Evolutionary conservation across 37 sponge, comb jelly and placozoan genomes (phyloP), one percentile per base, ranked within the genome.

Genomic region (Ianthella basta): DNA sequence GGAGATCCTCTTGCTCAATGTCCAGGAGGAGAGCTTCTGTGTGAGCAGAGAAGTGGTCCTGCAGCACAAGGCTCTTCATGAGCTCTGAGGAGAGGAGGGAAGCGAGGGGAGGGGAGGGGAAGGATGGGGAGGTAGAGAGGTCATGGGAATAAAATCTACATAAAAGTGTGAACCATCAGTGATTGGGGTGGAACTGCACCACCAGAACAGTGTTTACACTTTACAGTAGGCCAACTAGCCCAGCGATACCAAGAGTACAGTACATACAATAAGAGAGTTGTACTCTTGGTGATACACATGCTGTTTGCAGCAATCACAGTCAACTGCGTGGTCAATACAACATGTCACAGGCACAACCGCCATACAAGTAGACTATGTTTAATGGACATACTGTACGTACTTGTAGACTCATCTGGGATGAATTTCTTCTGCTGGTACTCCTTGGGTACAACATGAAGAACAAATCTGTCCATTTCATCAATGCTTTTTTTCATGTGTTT

Each of bases 11-110:
- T 14, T 75, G 41, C 25, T 75, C 78, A 53, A 75, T 75, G 44
- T 40, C 25, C 1, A 75, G 40, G 37, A 86, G 84, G 55, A 72
- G 65, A 15, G 86, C 82, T 40, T 88, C 89, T 10, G 44, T 21
- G 10, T 56, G 64, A 23, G 72, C 57, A 55, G 83, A 77, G 74
- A 88, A 88, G 37, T 88, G 81, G 55, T 92, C 92, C 64, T 88
- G 86, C 0, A 92, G 68, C n/a, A 86, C 80, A 55, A 92, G 64
- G 35, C n/a, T 80, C 56, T 74, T 86, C 60, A 86, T 57, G n/a
- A 88, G 56, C 23, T 88, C 92, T 92, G 81, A 23, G 23, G 59
- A 0, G 38, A 56, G 69, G 21, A 15, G 21, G 56, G 15, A 80
- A 50, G 19, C 18, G 23, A 55, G 40, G 50, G 50, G 50, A 44